Evolutionary conservation across 2,888 invertebrate genomes (phyloP).

Genomic region (Epirrhoe alternata): DNA sequence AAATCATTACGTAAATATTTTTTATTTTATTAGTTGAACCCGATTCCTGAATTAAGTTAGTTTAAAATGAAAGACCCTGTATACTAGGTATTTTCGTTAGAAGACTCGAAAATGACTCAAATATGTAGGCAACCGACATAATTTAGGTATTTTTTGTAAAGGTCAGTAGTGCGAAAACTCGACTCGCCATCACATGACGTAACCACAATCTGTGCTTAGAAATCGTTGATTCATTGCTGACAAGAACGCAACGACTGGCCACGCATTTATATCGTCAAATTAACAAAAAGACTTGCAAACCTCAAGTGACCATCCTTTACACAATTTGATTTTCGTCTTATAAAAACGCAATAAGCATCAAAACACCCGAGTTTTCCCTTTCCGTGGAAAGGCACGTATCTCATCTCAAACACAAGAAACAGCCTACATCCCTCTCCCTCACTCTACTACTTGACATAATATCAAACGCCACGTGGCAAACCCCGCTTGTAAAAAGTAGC

Average conservation of each 20-base stretch:
- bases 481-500: conserved; percentile 62
- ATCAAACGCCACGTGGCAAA: conserved; percentile 73
- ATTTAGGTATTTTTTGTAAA: conserved; percentile 19
- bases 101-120: background rate
- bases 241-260: conserved; percentile 12
- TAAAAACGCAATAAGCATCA: conserved; percentile 49
- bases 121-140: background rate
- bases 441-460: conserved; percentile 61
- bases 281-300: conserved; percentile 34
- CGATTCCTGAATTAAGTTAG: too few relatives aligned
- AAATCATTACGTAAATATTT: too few relatives aligned
- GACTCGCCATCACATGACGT: conserved; percentile 9
- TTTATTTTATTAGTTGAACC: too few relatives aligned
- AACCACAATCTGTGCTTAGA: conserved; percentile 28
- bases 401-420: conserved; percentile 69
- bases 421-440: conserved; percentile 55
- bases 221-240: conserved; percentile 30
- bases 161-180: conserved; percentile 26
- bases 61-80: background rate
- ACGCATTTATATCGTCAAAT: conserved; percentile 48
- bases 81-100: background rate
- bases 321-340: conserved; percentile 31
- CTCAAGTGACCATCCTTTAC: conserved; percentile 1
- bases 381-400: conserved; percentile 66
- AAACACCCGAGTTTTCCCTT: conserved; percentile 76